These are phyloP conservation scores for Phthorimaea operculella DNA, from an alignment of 1,140 invertebrate genomes.

Conservation along the genomic window DNA sequence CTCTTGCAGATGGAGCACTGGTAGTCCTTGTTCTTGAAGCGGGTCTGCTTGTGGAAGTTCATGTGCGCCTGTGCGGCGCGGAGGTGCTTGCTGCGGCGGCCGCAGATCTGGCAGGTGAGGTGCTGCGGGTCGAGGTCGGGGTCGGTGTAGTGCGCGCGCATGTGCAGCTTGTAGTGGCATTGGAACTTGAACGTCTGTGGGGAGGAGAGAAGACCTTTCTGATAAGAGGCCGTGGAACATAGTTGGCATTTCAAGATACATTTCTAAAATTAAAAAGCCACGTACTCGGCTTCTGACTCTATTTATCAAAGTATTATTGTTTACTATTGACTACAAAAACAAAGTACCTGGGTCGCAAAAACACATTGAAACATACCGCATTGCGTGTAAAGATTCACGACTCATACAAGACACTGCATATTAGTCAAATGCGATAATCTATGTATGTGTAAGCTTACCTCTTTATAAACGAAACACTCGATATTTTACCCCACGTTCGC, in stretches of 20 bases:
- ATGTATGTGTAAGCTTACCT: constrained; percentile 23
- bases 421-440: too few species aligned
- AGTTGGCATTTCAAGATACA: too few species aligned
- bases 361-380: too few species aligned
- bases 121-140: constrained; percentile 47
- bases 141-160: constrained; percentile 58
- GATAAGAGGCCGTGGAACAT: constrained; percentile 10
- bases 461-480: constrained; percentile 21
- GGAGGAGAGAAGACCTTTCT: constrained; percentile 12
- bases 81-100: constrained; percentile 54
- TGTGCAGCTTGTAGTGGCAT: constrained; percentile 58
- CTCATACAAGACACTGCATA: too few species aligned
- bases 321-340: too few species aligned
- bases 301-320: too few species aligned
- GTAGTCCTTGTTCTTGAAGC: constrained; percentile 57
- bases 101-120: constrained; percentile 55
- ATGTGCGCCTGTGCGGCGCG: constrained; percentile 59
- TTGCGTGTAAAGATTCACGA: too few species aligned
- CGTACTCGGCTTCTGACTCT: too few species aligned
- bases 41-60: constrained; percentile 61
- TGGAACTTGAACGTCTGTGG: constrained; percentile 58
- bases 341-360: too few species aligned
- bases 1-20: constrained; percentile 60
- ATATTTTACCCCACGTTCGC: constrained; percentile 13
- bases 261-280: too few species aligned